Percentiles rank a stretch among this genome's conserved stretches.
These are phyloP conservation scores for Oxyscelio sp. DNA, from an alignment of 2,888 invertebrate species.

Conservation along the genomic window DNA sequence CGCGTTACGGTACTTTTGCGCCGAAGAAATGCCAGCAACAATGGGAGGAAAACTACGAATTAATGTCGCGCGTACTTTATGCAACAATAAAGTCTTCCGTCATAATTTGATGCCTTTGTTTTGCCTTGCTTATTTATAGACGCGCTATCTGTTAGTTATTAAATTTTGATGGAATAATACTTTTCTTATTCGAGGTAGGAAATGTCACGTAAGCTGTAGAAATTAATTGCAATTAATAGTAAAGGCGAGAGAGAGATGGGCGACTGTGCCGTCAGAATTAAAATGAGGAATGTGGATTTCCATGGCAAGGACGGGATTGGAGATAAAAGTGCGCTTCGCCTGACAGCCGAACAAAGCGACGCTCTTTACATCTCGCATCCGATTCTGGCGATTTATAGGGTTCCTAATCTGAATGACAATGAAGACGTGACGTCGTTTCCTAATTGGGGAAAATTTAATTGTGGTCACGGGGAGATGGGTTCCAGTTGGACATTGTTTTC, in stretches of 20 bases:
- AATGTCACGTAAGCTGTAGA: neutral
- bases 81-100: neutral
- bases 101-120: slow-evolving; percentile 19
- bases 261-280: neutral
- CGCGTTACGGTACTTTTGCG: slow-evolving; percentile 40
- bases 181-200: slow-evolving; percentile 18
- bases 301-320: slow-evolving; percentile 23
- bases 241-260: no score
- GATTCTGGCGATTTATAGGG: slow-evolving; percentile 31
- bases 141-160: neutral
- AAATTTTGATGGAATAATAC: neutral
- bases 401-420: slow-evolving; percentile 20
- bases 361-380: neutral
- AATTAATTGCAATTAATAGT: no score
- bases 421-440: slow-evolving; percentile 29
- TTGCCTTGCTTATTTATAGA: neutral
- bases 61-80: slow-evolving; percentile 10
- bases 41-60: slow-evolving; percentile 17
- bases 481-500: no score
- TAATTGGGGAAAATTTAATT: neutral
- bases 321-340: neutral
- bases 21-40: slow-evolving; percentile 17
- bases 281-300: neutral
- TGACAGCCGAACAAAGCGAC: slow-evolving; percentile 18
- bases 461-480: no score